Base-by-base conservation (phyloP, 2,113 vertebrate genomes). In the Daphoenositta chrysoptera region DNA sequence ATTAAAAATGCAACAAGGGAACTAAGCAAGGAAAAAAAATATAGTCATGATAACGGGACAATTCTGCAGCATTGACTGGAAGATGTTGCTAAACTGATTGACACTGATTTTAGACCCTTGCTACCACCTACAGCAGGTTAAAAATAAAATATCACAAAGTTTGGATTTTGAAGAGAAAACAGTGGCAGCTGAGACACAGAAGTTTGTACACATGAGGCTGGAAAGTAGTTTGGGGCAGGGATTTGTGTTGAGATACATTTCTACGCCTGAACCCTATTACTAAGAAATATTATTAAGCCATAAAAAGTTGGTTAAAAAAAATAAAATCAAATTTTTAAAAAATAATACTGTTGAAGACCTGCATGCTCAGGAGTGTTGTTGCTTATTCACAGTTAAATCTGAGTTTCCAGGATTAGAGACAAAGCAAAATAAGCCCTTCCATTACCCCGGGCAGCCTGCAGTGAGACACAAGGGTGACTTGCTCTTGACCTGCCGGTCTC, bases 381-480 rank as follows among this genome's bases (percentile, higher is more conserved):
- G 54, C 42, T 83, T 9, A 11, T 69, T 86, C 54, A 39, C 51
- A 35, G n/a, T 48, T 80, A 88, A 70, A 66, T 80, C 13, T 50
- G 50, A 45, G 64, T 71, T 86, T 45, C 47, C 10, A 47, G 40
- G 56, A 68, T 77, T 47, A 76, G 23, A 87, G 23, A 31, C 26
- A 51, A 9, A 45, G 63, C 35, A 87, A 69, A 85, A 79, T 19
- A 57, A 83, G 1, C 54, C 50, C 7, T 88, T 80, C 58, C 50
- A 53, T 88, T 85, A 69, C 35, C 44, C 47, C 0, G 0, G 40
- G 21, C 61, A 93, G 70, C 61, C 89, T 0, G 3, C 54, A 8
- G 2, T 0, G 1, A 78, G 76, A 66, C 0, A 0, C 2, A 11
- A 53, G 71, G 33, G 48, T 81, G 65, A 85, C 61, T 94, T 83